Evolutionary conservation across 92 coral and sea anemone genomes (phyloP), one percentile per base, ranked within the genome.

Genomic region (Phenganax stokvisi): DNA sequence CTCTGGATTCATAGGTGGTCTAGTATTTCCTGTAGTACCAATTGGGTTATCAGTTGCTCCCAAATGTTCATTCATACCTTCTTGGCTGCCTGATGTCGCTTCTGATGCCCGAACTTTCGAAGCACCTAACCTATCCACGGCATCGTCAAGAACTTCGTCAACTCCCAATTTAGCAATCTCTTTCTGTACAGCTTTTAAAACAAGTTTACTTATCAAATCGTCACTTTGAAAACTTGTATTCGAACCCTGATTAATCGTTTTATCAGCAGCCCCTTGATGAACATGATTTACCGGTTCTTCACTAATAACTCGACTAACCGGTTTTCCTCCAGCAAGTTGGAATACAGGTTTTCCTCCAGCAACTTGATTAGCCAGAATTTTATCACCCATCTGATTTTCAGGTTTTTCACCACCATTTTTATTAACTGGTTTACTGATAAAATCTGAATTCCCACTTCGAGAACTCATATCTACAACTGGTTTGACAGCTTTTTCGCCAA

Each of bases 91-190:
- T 10, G 69, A 6, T 60, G 17, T 47, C 66, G 37, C 67, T 0
- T 75, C 80, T 29, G 65, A 75, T 10, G 17, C 52, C 56, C 30
- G 52, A 25, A 7, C 0, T 27, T 56, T 37, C n/a, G 1, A 1
- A 29, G 31, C 2, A 1, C 11, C 29, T 9, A 31, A 30, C 12
- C 47, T 30, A 7, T 4, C 9, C 52, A 56, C 56, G 8, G 80
- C 17, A 31, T 76, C 69, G 13, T 52, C 37, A 6, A 76, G 28
- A 52, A 59, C 8, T 8, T 69, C 81, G 44, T 76, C 69, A 52
- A 64, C 12, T 60, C 60, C 60, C 30, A 76, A 28, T 57, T 76
- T 76, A 3, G 81, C 51, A 3, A 76, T 9, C 47, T 76, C 81
- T 61, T 76, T 27, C 8, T 57, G 56, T 9, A 76, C 70, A 10